Evolutionary conservation across 2,888 invertebrate species (phyloP).

Genomic region (Harpagoxenus sublaevis): DNA sequence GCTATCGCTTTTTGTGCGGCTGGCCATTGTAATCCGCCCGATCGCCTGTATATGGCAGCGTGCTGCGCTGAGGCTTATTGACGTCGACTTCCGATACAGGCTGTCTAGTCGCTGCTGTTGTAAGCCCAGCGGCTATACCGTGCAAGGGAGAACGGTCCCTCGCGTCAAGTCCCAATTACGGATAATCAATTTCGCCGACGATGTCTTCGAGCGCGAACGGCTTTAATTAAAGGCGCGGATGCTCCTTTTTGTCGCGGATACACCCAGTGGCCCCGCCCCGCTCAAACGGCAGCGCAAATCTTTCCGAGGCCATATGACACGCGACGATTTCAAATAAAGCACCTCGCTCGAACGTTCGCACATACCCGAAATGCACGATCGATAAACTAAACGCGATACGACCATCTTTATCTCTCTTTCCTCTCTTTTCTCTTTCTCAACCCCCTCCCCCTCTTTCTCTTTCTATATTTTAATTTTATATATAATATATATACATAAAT

Average conservation of each 20-base stretch:
- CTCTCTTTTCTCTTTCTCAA: not conserved
- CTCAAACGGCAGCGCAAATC: constrained; percentile 3
- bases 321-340: constrained; percentile 46
- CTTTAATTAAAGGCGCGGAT: constrained; percentile 74
- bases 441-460: not conserved
- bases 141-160: constrained; percentile 4
- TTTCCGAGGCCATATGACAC: not conserved
- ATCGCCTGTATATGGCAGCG: constrained; percentile 63
- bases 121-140: constrained; percentile 40
- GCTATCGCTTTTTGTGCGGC: constrained; percentile 46
- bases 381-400: constrained; percentile 53
- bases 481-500: not conserved
- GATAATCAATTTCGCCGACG: constrained; percentile 78
- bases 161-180: constrained; percentile 71
- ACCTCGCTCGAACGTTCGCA: constrained; percentile 9
- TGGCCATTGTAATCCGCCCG: constrained; percentile 61
- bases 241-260: constrained; percentile 60
- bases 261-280: constrained; percentile 12
- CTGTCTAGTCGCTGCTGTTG: constrained; percentile 59
- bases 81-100: constrained; percentile 71
- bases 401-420: constrained; percentile 9
- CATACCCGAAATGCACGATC: constrained; percentile 26
- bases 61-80: constrained; percentile 60
- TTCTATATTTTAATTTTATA: no score
- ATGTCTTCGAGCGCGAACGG: constrained; percentile 80